Conservation (phyloP, 2,888 invertebrate species). For the Panopea generosa region DNA sequence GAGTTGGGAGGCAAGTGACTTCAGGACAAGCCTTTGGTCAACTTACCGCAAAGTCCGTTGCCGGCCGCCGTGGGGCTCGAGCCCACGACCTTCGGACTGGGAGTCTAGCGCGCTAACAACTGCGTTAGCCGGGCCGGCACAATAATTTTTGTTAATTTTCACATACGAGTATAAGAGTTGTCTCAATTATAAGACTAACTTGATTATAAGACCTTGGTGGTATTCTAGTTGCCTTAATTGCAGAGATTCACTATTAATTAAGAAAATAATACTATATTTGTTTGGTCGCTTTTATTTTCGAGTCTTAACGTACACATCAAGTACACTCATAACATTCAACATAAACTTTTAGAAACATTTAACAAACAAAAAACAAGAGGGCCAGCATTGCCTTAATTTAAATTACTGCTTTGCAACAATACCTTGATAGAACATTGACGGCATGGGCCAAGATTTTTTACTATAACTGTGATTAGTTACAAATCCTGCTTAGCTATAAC, state of each 20-base stretch:
- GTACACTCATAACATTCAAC: no score
- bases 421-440: no score
- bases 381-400: background rate
- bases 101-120: conserved; percentile 1
- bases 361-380: conserved; percentile 1
- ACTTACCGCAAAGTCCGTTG: no score
- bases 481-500: background rate
- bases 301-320: conserved; percentile 1
- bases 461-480: conserved; percentile 1
- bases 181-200: conserved; percentile 3
- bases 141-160: no score
- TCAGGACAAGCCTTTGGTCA: conserved; percentile 3
- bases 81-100: conserved; percentile 3
- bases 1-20: conserved; percentile 1
- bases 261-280: conserved; percentile 1
- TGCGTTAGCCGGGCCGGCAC: no score
- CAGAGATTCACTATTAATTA: no score
- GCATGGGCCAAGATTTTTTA: no score
- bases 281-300: conserved; percentile 2
- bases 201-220: conserved; percentile 2
- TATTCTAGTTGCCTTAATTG: conserved; percentile 1
- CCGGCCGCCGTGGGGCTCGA: no score
- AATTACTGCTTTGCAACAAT: no score
- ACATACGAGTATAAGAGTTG: no score
- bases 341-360: no score